phyloP scores from a whole-genome alignment of 2,797 vertebrate species.

The Poecilia picta region DNA sequence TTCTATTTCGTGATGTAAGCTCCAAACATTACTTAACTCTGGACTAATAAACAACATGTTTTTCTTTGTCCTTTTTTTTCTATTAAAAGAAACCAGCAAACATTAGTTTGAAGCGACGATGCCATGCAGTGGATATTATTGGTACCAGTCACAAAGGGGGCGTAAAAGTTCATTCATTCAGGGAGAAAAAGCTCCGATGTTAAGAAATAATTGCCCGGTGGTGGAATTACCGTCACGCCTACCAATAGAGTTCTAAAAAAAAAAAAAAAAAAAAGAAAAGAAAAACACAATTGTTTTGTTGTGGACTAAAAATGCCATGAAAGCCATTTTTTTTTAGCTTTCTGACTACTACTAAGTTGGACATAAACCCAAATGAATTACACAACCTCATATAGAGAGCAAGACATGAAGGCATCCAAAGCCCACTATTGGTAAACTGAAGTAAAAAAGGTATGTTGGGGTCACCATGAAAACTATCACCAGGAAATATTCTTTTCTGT shows the following conservation, averaged over 20 bases:
- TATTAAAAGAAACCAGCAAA: conserved; percentile 32
- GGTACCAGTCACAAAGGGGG: not conserved
- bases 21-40: conserved; percentile 1
- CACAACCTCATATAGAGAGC: not conserved
- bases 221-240: not conserved
- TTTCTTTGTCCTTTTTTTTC: conserved; percentile 10
- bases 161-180: not conserved
- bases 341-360: not conserved
- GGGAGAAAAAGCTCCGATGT: not conserved
- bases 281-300: not conserved
- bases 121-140: not conserved
- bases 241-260: not conserved
- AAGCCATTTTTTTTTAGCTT: not conserved
- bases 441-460: not conserved
- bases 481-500: not conserved
- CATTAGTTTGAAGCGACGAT: conserved; percentile 50
- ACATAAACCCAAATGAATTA: not conserved
- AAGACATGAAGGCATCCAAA: not conserved
- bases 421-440: not conserved
- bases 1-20: conserved; percentile 20
- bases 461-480: not conserved
- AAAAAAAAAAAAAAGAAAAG: not conserved
- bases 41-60: conserved; percentile 8
- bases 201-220: not conserved
- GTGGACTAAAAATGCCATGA: not conserved